phyloP scores from a whole-genome alignment of 1,140 invertebrate genomes.

The Andrena cerasifolii region DNA sequence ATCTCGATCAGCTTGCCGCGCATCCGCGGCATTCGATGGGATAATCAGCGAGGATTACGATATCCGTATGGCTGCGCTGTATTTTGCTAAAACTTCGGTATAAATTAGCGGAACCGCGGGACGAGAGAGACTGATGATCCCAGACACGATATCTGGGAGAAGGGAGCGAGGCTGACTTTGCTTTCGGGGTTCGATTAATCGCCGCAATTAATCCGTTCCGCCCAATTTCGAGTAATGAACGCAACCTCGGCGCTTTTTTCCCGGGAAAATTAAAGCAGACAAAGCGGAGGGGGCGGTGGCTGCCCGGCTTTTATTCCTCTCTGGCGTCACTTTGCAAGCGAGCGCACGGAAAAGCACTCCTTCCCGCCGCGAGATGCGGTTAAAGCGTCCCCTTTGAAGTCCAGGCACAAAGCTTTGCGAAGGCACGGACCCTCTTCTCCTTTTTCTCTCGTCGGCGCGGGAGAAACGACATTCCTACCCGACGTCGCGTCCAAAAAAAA shows the following conservation, averaged over 20 bases:
- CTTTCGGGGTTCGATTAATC: too few relatives aligned
- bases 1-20: too few relatives aligned
- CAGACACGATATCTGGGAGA: too few relatives aligned
- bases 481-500: not conserved
- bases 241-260: slow-evolving; percentile 19
- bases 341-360: slow-evolving; percentile 4
- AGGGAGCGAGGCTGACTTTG: too few relatives aligned
- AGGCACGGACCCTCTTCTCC: not conserved
- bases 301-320: slow-evolving; percentile 27
- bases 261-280: slow-evolving; percentile 1
- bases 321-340: slow-evolving; percentile 23
- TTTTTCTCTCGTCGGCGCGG: not conserved
- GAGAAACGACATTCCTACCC: not conserved
- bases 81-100: too few relatives aligned
- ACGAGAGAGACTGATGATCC: too few relatives aligned
- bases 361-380: slow-evolving; percentile 28
- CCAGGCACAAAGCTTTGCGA: slow-evolving; percentile 32
- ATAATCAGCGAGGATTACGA: too few relatives aligned
- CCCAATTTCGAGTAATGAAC: slow-evolving; percentile 15
- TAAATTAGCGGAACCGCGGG: too few relatives aligned
- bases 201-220: not conserved
- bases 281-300: not conserved
- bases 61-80: too few relatives aligned
- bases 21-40: too few relatives aligned
- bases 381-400: slow-evolving; percentile 31